Base-by-base conservation (phyloP, 1,140 invertebrate genomes). In the Eumaeus atala region DNA sequence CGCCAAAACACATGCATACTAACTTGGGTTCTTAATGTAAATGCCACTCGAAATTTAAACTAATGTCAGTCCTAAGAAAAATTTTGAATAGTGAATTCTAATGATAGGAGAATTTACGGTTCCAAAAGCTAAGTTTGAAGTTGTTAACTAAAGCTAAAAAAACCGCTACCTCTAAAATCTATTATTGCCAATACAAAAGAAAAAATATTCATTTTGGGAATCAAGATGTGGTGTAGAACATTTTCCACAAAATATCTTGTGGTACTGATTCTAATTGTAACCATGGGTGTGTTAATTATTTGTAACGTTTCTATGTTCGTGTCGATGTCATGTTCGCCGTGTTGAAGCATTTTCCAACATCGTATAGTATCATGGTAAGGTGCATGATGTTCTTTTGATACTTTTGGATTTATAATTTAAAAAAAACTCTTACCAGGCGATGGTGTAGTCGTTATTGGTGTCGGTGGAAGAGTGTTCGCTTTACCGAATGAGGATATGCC, bases 401-500 rank as follows among this genome's bases (percentile, higher is more conserved):
- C 21, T 28, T 28, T 28, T 28, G 21, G 21, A 3, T 28, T 28
- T 50, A 35, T 50, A 28, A 50, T 50, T 50, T 34, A 50, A 36
- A 50, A 28, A 50, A 50, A 14, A 9, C 35, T 78, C 77, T 85
- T 83, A 85, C 82, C 82, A 44, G 82, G 75, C 17, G 77, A 60
- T 35, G 70, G 67, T n/a, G 82, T 80, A 0, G 80, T 76, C 9
- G 77, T 74, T 9, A 71, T 65, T 9, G 75, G 72, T 63, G 67
- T 72, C 48, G 82, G 77, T n/a, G 80, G 70, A 10, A 82, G 75
- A 9, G 82, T 84, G 51, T 77, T 75, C 35, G 80, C 74, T 58
- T 78, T 77, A 33, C 81, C 81, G 48, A 82, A 84, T 8, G 81
- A 84, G 1, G 81, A 84, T 56, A 84, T 78, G 16, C 80, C 80